phyloP scores from a whole-genome alignment of 2,888 invertebrate genomes.

The Sphinx pinastri region DNA sequence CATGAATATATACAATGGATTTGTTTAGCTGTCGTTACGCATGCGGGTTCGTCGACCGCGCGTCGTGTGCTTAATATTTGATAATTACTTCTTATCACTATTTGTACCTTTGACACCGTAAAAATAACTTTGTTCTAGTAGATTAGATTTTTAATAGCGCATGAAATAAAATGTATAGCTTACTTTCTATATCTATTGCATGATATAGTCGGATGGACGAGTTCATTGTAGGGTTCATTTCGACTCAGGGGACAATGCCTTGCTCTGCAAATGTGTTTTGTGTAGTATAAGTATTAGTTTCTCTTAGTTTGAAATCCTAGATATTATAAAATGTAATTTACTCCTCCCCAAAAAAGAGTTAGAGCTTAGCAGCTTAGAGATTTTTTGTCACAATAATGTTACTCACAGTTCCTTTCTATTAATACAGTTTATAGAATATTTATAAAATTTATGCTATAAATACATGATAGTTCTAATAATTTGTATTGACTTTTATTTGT shows the following conservation, averaged over 20 bases:
- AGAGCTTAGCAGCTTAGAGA: too few relatives aligned
- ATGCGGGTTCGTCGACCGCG: slow-evolving; percentile 8
- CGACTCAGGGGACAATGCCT: too few relatives aligned
- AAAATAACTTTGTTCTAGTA: slow-evolving; percentile 17
- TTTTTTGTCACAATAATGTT: too few relatives aligned
- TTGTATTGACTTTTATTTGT: not conserved
- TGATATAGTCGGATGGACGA: too few relatives aligned
- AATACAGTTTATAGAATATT: not conserved
- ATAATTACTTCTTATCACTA: slow-evolving; percentile 17
- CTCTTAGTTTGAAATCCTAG: too few relatives aligned
- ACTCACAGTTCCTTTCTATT: too few relatives aligned
- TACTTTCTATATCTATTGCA: not conserved
- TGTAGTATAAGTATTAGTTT: too few relatives aligned
- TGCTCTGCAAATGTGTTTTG: too few relatives aligned
- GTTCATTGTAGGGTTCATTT: too few relatives aligned
- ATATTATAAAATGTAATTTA: too few relatives aligned
- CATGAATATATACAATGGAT: not conserved
- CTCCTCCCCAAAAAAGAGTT: too few relatives aligned
- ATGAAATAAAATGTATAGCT: not conserved
- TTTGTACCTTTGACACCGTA: slow-evolving; percentile 18
- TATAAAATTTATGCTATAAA: not conserved
- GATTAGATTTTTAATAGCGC: not conserved
- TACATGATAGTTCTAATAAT: not conserved
- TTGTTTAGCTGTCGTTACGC: slow-evolving; percentile 21
- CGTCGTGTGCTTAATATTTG: slow-evolving; percentile 14